Percentiles rank a stretch among this genome's conserved stretches.
These are phyloP conservation scores for Python bivittatus DNA, from an alignment of 2,113 vertebrate genomes.

Conservation along the genomic window DNA sequence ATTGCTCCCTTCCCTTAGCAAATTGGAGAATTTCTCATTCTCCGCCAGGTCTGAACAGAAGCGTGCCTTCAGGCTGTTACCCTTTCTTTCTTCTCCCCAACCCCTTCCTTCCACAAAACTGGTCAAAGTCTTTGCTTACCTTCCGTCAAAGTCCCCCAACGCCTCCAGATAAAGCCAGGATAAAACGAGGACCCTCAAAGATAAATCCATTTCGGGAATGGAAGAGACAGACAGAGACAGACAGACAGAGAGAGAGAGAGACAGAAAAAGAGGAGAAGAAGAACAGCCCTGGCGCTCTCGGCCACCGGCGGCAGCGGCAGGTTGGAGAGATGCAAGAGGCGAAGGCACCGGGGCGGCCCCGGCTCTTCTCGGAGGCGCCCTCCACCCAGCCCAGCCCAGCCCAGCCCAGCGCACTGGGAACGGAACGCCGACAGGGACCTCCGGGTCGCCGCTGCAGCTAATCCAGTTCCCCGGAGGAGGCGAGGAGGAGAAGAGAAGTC, in stretches of 20 bases:
- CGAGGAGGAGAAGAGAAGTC: not conserved
- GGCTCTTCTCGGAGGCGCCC: not conserved
- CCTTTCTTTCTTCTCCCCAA: not conserved
- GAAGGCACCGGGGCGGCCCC: not conserved
- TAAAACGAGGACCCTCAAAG: conserved; percentile 75
- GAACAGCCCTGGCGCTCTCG: not conserved
- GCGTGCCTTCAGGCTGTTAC: no score
- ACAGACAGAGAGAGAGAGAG: no score
- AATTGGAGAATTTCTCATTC: not conserved
- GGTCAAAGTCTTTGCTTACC: conserved; percentile 73
- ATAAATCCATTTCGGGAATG: conserved; percentile 70
- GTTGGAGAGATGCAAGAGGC: not conserved
- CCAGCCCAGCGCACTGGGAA: not conserved
- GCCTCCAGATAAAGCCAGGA: conserved; percentile 75
- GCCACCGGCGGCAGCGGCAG: not conserved
- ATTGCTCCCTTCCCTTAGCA: not conserved
- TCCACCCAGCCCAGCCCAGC: not conserved
- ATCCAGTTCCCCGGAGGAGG: not conserved
- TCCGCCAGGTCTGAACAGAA: not conserved
- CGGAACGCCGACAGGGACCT: not conserved
- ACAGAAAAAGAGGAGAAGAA: not conserved
- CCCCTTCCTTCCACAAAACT: not conserved
- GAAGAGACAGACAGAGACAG: not conserved
- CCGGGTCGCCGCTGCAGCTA: not conserved
- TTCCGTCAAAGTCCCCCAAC: conserved; percentile 85